phyloP scores from a whole-genome alignment of 1,140 invertebrate species.

The Galleria mellonella region DNA sequence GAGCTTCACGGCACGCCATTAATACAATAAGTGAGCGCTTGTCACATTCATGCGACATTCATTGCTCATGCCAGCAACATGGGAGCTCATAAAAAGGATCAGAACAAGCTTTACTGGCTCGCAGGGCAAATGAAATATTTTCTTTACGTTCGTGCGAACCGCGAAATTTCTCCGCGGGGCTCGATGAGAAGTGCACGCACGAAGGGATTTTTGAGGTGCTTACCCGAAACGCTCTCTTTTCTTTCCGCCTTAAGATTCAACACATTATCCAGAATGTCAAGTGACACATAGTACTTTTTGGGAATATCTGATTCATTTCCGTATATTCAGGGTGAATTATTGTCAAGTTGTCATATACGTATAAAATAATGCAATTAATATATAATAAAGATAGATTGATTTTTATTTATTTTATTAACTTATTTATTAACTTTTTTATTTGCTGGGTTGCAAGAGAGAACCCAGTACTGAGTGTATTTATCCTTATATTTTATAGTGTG shows the following conservation, averaged over 20 bases:
- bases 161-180: slow-evolving; percentile 22
- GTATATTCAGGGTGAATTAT: not conserved
- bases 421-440: too few species aligned
- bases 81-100: slow-evolving; percentile 49
- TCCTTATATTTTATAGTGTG: too few species aligned
- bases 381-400: too few species aligned
- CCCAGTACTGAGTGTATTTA: too few species aligned
- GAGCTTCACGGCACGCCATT: slow-evolving; percentile 12
- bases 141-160: slow-evolving; percentile 36
- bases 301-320: not conserved
- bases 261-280: slow-evolving; percentile 27
- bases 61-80: slow-evolving; percentile 32
- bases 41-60: slow-evolving; percentile 26
- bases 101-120: slow-evolving; percentile 38
- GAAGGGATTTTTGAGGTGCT: slow-evolving; percentile 21
- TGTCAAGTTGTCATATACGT: too few species aligned
- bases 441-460: too few species aligned
- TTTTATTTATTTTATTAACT: too few species aligned
- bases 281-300: slow-evolving; percentile 13
- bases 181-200: slow-evolving; percentile 13
- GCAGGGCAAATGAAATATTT: slow-evolving; percentile 55
- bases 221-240: slow-evolving; percentile 32
- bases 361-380: too few species aligned
- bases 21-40: slow-evolving; percentile 17
- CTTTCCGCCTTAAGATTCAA: slow-evolving; percentile 29